Evolutionary conservation across 2,797 vertebrate species (phyloP).

Genomic region (Halcyon chelicuti): DNA sequence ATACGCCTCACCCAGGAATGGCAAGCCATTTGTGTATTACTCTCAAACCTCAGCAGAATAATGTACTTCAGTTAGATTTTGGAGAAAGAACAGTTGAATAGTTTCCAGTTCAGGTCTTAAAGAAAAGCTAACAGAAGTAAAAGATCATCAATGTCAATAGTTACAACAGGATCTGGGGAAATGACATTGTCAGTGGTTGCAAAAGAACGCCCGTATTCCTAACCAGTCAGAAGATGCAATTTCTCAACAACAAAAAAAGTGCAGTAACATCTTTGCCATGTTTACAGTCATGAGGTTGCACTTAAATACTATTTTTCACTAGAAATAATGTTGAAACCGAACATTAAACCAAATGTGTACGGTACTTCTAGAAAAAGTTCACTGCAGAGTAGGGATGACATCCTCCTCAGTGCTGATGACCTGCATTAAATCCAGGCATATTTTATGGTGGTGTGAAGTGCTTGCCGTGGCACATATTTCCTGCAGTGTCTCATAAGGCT

Average conservation of each 20-base stretch:
- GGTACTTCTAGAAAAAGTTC: background rate
- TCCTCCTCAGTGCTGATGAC: background rate
- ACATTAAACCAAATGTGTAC: background rate
- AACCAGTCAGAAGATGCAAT: background rate
- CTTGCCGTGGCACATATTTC: background rate
- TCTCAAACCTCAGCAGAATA: background rate
- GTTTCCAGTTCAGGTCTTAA: background rate
- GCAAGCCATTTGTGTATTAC: background rate
- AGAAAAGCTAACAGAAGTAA: background rate
- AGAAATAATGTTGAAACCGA: background rate
- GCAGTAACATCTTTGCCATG: background rate
- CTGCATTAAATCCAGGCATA: background rate
- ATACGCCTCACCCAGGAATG: background rate
- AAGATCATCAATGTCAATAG: background rate
- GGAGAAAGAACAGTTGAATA: background rate
- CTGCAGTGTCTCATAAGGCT: background rate
- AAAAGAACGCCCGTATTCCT: background rate
- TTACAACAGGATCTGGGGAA: background rate
- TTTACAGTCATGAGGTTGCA: background rate
- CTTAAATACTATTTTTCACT: background rate
- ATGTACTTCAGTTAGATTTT: background rate
- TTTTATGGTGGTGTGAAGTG: background rate
- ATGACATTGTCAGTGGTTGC: background rate
- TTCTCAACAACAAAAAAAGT: background rate
- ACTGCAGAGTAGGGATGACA: background rate